Conservation (phyloP, 1,140 invertebrate genomes). For the Pteromalus puparum region DNA sequence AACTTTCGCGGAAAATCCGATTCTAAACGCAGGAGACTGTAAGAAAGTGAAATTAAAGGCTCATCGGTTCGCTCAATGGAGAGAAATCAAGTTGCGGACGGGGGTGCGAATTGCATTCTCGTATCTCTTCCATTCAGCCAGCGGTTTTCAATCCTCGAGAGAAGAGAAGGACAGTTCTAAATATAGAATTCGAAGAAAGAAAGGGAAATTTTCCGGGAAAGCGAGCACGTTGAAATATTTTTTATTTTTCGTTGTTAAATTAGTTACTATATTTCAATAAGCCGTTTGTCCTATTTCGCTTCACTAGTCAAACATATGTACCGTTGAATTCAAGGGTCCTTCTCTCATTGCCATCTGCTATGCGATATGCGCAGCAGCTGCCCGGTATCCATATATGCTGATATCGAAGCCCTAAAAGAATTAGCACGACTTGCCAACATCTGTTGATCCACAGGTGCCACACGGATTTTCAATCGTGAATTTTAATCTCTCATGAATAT, state of each 20-base stretch:
- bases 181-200: neutral
- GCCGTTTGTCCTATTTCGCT: too few relatives aligned
- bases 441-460: neutral
- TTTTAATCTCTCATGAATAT: too few relatives aligned
- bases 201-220: neutral
- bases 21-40: neutral
- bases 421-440: neutral
- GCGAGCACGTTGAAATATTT: too few relatives aligned
- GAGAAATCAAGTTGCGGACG: neutral
- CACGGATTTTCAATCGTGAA: too few relatives aligned
- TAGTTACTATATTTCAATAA: too few relatives aligned
- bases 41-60: conserved; percentile 7
- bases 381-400: neutral
- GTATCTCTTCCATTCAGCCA: neutral
- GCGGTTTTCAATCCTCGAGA: neutral
- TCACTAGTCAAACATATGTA: too few relatives aligned
- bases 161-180: neutral
- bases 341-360: neutral
- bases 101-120: neutral
- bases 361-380: neutral
- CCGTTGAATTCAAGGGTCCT: too few relatives aligned
- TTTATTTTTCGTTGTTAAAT: too few relatives aligned
- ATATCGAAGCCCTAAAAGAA: neutral
- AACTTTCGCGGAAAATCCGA: neutral
- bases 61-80: neutral